These are phyloP conservation scores for Caenorhabditis plicata DNA, from an alignment of 2,888 invertebrate species.

Conservation along the genomic window DNA sequence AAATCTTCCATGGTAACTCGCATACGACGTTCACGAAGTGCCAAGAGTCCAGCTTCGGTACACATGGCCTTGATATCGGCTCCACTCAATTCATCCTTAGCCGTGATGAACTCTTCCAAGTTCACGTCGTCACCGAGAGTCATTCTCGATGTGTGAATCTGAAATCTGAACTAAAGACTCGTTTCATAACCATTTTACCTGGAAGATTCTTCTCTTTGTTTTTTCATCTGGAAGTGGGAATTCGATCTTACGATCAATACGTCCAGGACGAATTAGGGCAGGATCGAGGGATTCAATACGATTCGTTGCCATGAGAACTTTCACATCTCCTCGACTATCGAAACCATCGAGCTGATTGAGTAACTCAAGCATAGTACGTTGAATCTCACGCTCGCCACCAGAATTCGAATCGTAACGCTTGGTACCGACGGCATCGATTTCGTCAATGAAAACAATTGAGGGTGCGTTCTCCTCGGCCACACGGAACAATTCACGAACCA, in stretches of 20 bases:
- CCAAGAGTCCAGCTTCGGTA: constrained; percentile 98
- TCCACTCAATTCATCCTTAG: constrained; percentile 98
- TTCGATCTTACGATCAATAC: constrained; percentile 98
- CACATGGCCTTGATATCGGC: constrained; percentile 84
- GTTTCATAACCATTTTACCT: constrained; percentile 14
- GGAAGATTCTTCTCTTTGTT: constrained; percentile 79
- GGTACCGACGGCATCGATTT: constrained; percentile 95
- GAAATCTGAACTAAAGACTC: constrained; percentile 2
- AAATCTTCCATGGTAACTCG: constrained; percentile 99
- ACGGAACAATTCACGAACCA: constrained; percentile 93
- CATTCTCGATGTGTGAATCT: constrained; percentile 97
- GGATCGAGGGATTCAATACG: constrained; percentile 98
- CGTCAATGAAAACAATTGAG: constrained; percentile 98
- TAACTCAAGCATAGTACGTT: constrained; percentile 97
- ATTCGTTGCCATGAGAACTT: constrained; percentile 96
- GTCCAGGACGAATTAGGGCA: constrained; percentile 93
- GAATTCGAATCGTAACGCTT: constrained; percentile 97
- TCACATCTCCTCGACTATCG: constrained; percentile 92
- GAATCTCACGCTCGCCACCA: constrained; percentile 98
- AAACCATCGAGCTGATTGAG: constrained; percentile 97
- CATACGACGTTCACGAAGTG: constrained; percentile 94
- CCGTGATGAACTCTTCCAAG: constrained; percentile 94
- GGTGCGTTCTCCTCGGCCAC: constrained; percentile 99
- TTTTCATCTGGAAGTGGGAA: constrained; percentile 99
- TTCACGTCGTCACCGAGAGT: constrained; percentile 94